phyloP scores from a whole-genome alignment of 1,140 invertebrate genomes.

The Manduca sexta region DNA sequence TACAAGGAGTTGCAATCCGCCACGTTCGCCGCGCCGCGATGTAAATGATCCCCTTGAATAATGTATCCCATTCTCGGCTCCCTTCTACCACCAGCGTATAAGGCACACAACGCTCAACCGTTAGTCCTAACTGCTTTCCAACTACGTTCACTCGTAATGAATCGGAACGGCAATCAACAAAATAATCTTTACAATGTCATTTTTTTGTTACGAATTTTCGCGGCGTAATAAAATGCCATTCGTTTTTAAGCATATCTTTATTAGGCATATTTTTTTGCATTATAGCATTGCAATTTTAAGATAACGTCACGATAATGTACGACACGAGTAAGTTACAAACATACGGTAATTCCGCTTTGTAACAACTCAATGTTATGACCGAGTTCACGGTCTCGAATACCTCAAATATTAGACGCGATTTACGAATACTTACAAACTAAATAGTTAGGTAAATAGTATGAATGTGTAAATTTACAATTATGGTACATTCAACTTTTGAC shows the following conservation, averaged over 20 bases:
- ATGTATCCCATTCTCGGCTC: conserved; percentile 67
- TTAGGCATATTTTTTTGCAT: no score
- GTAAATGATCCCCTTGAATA: conserved; percentile 71
- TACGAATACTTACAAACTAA: not conserved
- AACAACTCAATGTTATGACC: conserved; percentile 10
- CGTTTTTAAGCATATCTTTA: no score
- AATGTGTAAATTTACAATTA: no score
- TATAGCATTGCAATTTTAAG: no score
- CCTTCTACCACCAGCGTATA: conserved; percentile 50
- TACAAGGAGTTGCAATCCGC: conserved; percentile 59
- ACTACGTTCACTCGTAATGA: conserved; percentile 33
- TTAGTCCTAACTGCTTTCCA: conserved; percentile 58
- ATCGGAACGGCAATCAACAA: no score
- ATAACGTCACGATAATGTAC: no score
- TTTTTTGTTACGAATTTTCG: no score
- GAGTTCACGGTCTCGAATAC: conserved; percentile 25
- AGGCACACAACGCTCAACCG: conserved; percentile 60
- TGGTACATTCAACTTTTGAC: no score
- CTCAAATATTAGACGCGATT: not conserved
- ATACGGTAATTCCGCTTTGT: conserved; percentile 15
- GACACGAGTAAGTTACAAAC: no score
- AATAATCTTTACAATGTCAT: no score
- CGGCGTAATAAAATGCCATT: no score
- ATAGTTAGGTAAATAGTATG: no score
- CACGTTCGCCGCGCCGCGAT: conserved; percentile 53